phyloP scores from a whole-genome alignment of 2,113 vertebrate species.

The Hemibagrus wyckioides region DNA sequence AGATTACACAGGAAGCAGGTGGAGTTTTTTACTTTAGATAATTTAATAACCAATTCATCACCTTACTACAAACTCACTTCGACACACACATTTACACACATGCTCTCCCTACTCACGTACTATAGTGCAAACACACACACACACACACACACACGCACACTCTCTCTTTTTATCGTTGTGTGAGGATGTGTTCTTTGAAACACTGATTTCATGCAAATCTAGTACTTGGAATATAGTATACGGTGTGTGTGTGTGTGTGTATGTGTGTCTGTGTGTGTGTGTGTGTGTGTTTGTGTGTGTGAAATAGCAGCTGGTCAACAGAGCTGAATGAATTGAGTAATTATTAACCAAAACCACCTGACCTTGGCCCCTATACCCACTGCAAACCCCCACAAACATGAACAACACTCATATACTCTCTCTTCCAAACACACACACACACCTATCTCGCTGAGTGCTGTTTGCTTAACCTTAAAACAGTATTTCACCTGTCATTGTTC shows the following conservation, averaged over 20 bases:
- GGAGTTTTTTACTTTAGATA: slow-evolving; percentile 43
- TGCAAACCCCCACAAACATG: neutral
- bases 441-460: neutral
- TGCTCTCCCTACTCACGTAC: neutral
- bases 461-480: slow-evolving; percentile 35
- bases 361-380: slow-evolving; percentile 33
- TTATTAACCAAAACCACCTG: slow-evolving; percentile 63
- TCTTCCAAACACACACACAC: neutral
- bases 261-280: neutral
- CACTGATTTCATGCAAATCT: neutral
- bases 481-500: slow-evolving; percentile 19
- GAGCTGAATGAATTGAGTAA: slow-evolving; percentile 62
- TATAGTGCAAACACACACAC: neutral
- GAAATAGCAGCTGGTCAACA: slow-evolving; percentile 58
- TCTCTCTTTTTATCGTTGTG: neutral
- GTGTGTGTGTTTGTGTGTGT: slow-evolving; percentile 47
- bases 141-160: neutral
- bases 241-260: neutral
- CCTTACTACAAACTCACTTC: neutral
- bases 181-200: neutral
- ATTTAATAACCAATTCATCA: slow-evolving; percentile 45
- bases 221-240: neutral
- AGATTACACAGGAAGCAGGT: slow-evolving; percentile 62
- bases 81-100: neutral
- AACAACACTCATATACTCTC: no score